These are phyloP conservation scores for Papilio demoleus DNA, from an alignment of 2,888 invertebrate genomes.

Conservation along the genomic window DNA sequence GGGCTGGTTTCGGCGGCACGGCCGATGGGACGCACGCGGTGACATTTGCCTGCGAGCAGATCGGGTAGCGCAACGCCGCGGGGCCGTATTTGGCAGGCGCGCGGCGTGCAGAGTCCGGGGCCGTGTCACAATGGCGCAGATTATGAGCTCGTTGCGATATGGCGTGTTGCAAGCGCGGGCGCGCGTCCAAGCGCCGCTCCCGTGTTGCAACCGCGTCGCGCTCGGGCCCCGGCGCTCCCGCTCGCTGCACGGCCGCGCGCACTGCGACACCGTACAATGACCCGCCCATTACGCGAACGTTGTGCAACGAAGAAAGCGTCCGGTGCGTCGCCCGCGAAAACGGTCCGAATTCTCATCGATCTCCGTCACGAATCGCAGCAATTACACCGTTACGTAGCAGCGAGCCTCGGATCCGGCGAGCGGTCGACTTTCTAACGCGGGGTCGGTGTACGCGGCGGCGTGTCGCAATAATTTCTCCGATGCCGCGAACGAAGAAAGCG, in stretches of 20 bases:
- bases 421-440: conserved; percentile 83
- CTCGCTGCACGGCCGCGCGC: conserved; percentile 48
- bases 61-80: conserved; percentile 67
- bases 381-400: conserved; percentile 79
- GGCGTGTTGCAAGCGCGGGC: conserved; percentile 82
- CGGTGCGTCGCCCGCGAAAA: conserved; percentile 77
- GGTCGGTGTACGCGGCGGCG: conserved; percentile 79
- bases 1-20: conserved; percentile 48
- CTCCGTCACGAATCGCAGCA: conserved; percentile 77
- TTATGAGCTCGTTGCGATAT: conserved; percentile 82
- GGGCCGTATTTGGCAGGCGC: conserved; percentile 76
- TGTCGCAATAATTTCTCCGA: conserved; percentile 83
- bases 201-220: conserved; percentile 75
- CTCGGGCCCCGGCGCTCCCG: conserved; percentile 43
- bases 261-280: conserved; percentile 71
- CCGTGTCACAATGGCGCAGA: conserved; percentile 79
- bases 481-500: conserved; percentile 83
- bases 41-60: conserved; percentile 64
- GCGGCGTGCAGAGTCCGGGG: conserved; percentile 57
- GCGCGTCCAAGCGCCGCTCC: conserved; percentile 80
- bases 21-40: conserved; percentile 46
- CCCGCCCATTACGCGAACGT: conserved; percentile 74
- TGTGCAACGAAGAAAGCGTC: conserved; percentile 82
- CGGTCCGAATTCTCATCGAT: conserved; percentile 73
- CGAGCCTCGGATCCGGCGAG: conserved; percentile 80